These are phyloP conservation scores for Vireo altiloquus DNA, from an alignment of 2,113 vertebrate genomes.

Conservation along the genomic window DNA sequence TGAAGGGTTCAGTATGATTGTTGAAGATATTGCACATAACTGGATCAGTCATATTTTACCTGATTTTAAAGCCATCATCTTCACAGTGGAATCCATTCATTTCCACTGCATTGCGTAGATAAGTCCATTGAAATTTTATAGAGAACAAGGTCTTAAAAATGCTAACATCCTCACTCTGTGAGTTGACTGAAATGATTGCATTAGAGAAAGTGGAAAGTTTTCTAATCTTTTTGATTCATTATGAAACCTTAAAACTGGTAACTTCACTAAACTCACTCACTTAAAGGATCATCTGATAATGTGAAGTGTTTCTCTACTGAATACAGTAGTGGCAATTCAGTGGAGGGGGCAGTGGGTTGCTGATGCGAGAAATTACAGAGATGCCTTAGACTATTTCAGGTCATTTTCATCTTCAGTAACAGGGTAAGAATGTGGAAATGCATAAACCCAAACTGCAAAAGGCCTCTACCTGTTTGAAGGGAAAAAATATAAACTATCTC, in stretches of 20 bases:
- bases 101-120: rapidly evolving
- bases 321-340: neutral
- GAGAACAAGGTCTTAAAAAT: neutral
- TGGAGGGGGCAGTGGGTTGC: neutral
- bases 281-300: no score
- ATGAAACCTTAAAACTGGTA: neutral
- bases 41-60: neutral
- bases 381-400: neutral
- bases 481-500: neutral
- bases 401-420: neutral
- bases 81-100: neutral
- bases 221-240: neutral
- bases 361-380: neutral
- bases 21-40: neutral
- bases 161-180: neutral
- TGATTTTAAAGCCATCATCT: neutral
- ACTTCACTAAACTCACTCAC: no score
- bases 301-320: neutral
- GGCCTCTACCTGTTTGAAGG: neutral
- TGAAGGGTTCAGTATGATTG: neutral
- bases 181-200: neutral
- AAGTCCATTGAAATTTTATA: neutral
- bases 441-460: neutral
- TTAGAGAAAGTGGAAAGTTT: neutral
- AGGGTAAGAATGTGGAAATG: neutral